Evolutionary conservation across 2,113 vertebrate species (phyloP).

Genomic region (Sinocyclocheilus maitianheensis): DNA sequence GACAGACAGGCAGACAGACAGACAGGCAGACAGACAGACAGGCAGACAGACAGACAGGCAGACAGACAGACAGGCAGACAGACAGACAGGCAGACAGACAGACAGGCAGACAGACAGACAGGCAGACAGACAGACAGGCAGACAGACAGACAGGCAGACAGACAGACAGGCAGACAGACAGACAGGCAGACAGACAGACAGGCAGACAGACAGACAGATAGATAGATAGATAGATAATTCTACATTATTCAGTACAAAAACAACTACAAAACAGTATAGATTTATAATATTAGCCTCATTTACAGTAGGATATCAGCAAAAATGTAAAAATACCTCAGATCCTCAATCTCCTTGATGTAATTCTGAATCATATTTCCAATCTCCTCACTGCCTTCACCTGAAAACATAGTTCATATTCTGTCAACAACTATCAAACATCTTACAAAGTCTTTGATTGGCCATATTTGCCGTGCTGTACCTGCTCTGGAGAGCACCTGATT

Average conservation of each 20-base stretch:
- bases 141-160: no score
- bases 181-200: no score
- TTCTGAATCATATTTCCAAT: slow-evolving; percentile 97
- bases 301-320: not conserved
- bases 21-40: no score
- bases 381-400: slow-evolving; percentile 95
- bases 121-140: no score
- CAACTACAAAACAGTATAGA: not conserved
- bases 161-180: no score
- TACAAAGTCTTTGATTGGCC: not conserved
- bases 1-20: no score
- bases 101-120: no score
- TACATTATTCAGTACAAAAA: not conserved
- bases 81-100: no score
- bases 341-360: slow-evolving; percentile 98
- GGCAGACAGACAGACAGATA: no score
- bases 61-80: no score
- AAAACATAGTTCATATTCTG: slow-evolving; percentile 39
- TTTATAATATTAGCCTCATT: not conserved
- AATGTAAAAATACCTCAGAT: slow-evolving; percentile 78
- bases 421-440: not conserved
- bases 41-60: no score
- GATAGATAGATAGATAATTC: no score
- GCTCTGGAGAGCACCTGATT: slow-evolving; percentile 86
- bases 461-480: slow-evolving; percentile 70